Base-by-base conservation (phyloP, 1,140 invertebrate species). In the Ceratitis capitata region DNA sequence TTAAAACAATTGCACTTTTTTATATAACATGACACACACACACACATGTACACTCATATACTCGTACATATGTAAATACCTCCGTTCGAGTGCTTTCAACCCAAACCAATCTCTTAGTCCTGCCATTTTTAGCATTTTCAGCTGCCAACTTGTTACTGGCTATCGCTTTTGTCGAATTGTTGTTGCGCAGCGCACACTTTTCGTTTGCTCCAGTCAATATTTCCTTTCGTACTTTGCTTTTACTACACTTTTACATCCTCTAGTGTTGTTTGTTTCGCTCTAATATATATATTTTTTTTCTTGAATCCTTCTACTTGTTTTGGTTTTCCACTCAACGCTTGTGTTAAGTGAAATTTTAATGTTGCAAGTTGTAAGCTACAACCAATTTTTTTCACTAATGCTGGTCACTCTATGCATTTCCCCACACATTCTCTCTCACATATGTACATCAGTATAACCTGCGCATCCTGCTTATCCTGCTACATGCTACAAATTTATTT, bases 1-100 rank as follows among this genome's bases (percentile, higher is more conserved):
- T 61, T 61, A 61, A 61, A 61, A 61, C 56, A 61, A 61, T 61
- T 61, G 56, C 56, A 61, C 56, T 61, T 61, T 32, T 23, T 10
- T 61, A n/a, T n/a, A n/a, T n/a, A n/a, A 61, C 51, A 14, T 53
- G 14, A 5, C 16, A 53, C 51, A 53, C 51, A 53, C 51, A 19
- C 7, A 47, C 45, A 47, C 51, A 53, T 19, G n/a, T 16, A 53
- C 16, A 53, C 16, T 12, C 45, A 47, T 14, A 47, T 14, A 47
- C 45, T 9, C n/a, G n/a, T n/a, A n/a, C n/a, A n/a, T n/a, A n/a
- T n/a, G n/a, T n/a, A n/a, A n/a, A n/a, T n/a, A n/a, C 45, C 14
- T 47, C 45, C 7, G 14, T 9, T 19, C n/a, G 4, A 19, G 51
- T 19, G n/a, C 51, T 53, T 61, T 4, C n/a, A 7, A 10, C 26